Base-by-base conservation (phyloP, 2,113 vertebrate species). In the Ranitomeya variabilis region DNA sequence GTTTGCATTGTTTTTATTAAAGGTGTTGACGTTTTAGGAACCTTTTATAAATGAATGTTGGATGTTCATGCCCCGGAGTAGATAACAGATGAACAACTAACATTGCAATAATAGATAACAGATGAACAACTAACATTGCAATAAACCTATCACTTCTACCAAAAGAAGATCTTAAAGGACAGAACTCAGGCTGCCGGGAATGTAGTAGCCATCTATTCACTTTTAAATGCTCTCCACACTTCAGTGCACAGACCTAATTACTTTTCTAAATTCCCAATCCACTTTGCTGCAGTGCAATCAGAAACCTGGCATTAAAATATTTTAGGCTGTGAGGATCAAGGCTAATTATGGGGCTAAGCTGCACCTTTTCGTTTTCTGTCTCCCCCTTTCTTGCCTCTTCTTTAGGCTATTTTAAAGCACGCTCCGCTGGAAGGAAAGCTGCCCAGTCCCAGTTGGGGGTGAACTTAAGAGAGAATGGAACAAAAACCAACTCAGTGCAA, bases 141-240 rank as follows among this genome's bases (percentile, higher is more conserved):
- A 97, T 97, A 97, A 98, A 98, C 96, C 96, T 96, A 98, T 99
- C 97, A 98, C 96, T 96, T 98, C 95, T 95, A 97, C 97, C 96
- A 96, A 97, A 97, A 97, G 96, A 87, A 81, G 60, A 45, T 16
- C 55, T 31, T 15, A 87, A 87, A 94, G 92, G 94, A 96, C 59
- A 95, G 95, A 96, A 96, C 95, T 93, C 92, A 94, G 94, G 93
- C 94, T 95, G 93, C 95, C 95, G 96, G 96, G 96, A 97, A 96
- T 96, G 95, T 96, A 96, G 95, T 96, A 95, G 96, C 96, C 95
- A 97, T 95, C 95, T 96, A 97, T 98, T 99, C 97, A 97, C 97
- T 98, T 98, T 98, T 96, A 97, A 98, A 99, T 97, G 96, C 95
- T 96, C 96, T 96, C 96, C 96, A 97, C 97, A 97, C 96, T 97